Evolutionary conservation across 2,888 invertebrate genomes (phyloP).

Genomic region (Carcina quercana): DNA sequence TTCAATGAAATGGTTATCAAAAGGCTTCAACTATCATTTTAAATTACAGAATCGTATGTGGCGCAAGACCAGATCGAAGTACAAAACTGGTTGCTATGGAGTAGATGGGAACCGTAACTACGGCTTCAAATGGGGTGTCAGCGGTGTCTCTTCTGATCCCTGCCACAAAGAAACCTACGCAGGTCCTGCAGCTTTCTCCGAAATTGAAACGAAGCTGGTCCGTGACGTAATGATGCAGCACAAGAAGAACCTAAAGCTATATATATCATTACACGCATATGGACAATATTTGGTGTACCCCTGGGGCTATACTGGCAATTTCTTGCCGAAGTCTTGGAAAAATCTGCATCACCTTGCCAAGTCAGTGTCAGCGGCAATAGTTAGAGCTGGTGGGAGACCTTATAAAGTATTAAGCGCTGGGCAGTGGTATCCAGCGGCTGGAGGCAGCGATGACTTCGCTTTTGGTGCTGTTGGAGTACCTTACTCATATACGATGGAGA

Average conservation of each 20-base stretch:
- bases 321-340: constrained; percentile 60
- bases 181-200: constrained; percentile 76
- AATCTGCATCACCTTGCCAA: constrained; percentile 54
- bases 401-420: constrained; percentile 65
- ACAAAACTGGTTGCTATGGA: constrained; percentile 62
- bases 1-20: not conserved
- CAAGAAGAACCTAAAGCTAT: constrained; percentile 72
- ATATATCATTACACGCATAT: constrained; percentile 81
- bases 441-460: constrained; percentile 77
- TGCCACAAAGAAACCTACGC: constrained; percentile 76
- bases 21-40: too few species aligned
- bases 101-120: constrained; percentile 83
- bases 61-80: constrained; percentile 75
- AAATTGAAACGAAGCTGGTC: constrained; percentile 74
- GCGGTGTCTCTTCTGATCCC: constrained; percentile 76
- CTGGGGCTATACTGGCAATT: constrained; percentile 74
- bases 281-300: constrained; percentile 78
- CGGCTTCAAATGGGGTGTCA: constrained; percentile 78
- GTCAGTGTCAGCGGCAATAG: constrained; percentile 51
- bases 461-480: constrained; percentile 68
- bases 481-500: constrained; percentile 76
- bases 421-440: constrained; percentile 76
- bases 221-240: constrained; percentile 67
- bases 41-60: constrained; percentile 72
- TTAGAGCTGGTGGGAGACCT: constrained; percentile 49